These are phyloP conservation scores for Zaprionus nigranus DNA, from an alignment of 1,140 invertebrate genomes.

Conservation along the genomic window DNA sequence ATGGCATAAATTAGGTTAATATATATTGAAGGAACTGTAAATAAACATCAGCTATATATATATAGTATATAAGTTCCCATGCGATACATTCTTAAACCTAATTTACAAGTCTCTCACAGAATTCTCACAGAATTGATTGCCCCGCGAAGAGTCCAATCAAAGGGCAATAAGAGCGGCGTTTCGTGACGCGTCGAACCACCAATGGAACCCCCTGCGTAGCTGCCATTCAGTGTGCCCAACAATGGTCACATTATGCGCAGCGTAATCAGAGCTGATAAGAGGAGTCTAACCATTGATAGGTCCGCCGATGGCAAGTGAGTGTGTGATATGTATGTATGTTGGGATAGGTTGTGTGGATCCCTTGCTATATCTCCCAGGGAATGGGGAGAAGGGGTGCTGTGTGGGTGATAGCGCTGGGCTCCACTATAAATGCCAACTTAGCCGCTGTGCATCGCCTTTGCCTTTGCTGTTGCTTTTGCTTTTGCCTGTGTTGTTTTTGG, in stretches of 20 bases:
- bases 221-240: background rate
- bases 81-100: too few relatives aligned
- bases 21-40: too few relatives aligned
- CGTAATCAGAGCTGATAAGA: slow-evolving; percentile 47
- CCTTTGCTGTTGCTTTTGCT: background rate
- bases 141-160: background rate
- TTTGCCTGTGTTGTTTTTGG: too few relatives aligned
- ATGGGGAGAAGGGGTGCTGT: too few relatives aligned
- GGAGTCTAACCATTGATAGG: slow-evolving; percentile 36
- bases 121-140: too few relatives aligned
- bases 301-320: background rate
- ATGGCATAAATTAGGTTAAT: too few relatives aligned
- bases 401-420: background rate
- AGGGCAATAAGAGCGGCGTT: background rate
- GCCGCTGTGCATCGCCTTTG: slow-evolving; percentile 17
- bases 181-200: too few relatives aligned
- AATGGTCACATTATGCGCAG: slow-evolving; percentile 29
- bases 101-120: too few relatives aligned
- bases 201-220: background rate
- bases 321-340: background rate
- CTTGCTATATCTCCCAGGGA: too few relatives aligned
- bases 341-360: background rate
- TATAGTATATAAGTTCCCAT: too few relatives aligned
- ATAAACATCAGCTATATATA: too few relatives aligned
- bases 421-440: slow-evolving; percentile 26